Percentiles rank a stretch among this genome's conserved stretches.
Evolutionary conservation across 1,140 invertebrate species (phyloP).

Genomic region (Druon quercuslanigerum): DNA sequence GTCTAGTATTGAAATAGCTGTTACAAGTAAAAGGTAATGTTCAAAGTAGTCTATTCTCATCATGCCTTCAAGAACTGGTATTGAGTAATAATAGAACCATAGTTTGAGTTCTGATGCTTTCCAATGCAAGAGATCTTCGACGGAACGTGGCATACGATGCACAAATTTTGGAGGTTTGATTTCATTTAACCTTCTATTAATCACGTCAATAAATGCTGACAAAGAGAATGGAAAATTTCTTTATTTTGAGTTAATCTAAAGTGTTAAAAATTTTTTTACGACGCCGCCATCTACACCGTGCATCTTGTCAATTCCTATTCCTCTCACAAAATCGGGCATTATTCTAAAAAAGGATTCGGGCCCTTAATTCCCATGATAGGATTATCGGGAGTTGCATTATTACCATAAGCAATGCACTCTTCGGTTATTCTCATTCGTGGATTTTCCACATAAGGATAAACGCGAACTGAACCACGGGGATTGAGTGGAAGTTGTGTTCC

Average conservation of each 20-base stretch:
- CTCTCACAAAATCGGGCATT: no score
- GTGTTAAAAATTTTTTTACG: not conserved
- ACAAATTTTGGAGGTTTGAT: constrained; percentile 52
- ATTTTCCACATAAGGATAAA: not conserved
- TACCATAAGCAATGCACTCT: no score
- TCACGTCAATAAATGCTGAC: constrained; percentile 28
- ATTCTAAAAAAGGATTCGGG: no score
- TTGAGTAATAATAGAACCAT: constrained; percentile 45
- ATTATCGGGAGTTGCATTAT: no score
- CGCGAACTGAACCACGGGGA: not conserved
- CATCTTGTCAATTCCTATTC: no score
- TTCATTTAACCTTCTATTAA: constrained; percentile 37
- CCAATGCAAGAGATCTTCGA: constrained; percentile 45
- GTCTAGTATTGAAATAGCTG: constrained; percentile 39
- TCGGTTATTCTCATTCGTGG: not conserved
- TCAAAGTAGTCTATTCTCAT: constrained; percentile 44
- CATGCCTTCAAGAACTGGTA: constrained; percentile 44
- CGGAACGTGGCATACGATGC: constrained; percentile 47
- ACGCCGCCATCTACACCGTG: not conserved
- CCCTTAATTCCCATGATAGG: no score
- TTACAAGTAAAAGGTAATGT: constrained; percentile 39
- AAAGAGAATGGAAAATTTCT: not conserved
- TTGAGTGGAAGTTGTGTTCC: constrained; percentile 19
- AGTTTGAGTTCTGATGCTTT: constrained; percentile 48
- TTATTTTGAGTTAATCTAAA: not conserved